A percentile compares a stretch with the other conserved stretches of the same genome.
Evolutionary conservation across 2,113 vertebrate species (phyloP).

Genomic region (Cacatua alba): DNA sequence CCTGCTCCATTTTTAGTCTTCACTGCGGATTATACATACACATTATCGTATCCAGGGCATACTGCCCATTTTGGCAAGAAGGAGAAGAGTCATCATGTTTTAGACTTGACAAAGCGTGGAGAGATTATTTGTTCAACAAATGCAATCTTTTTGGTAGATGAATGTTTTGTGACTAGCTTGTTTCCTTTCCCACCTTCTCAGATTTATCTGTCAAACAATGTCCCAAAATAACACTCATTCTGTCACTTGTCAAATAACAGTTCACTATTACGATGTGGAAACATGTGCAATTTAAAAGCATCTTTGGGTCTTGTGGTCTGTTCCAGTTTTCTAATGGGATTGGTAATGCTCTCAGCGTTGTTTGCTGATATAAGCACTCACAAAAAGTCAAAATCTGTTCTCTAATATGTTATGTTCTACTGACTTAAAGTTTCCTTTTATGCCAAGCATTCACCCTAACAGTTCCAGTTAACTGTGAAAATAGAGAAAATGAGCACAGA

Average conservation of each 20-base stretch:
- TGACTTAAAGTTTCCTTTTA: not conserved
- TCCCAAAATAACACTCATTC: not conserved
- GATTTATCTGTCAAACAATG: not conserved
- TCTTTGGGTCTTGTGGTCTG: not conserved
- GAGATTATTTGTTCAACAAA: conserved; percentile 26
- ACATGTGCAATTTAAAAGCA: not conserved
- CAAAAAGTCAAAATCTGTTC: not conserved
- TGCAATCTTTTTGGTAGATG: not conserved
- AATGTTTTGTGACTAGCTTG: not conserved
- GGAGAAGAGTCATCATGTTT: conserved; percentile 2
- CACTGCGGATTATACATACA: not conserved
- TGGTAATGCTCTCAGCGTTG: not conserved
- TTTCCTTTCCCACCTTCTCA: conserved; percentile 30
- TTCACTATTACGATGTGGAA: not conserved
- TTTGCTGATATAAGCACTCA: not conserved
- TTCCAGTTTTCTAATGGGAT: not conserved
- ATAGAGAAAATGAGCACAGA: not conserved
- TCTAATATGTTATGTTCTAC: not conserved
- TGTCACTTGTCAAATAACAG: conserved; percentile 10
- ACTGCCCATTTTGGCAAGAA: conserved; percentile 13
- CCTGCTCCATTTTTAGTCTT: not conserved
- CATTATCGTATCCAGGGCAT: not conserved
- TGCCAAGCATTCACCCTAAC: not conserved
- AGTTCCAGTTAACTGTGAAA: not conserved
- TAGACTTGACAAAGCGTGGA: conserved; percentile 2